Conservation (phyloP, 2,888 invertebrate genomes). For the Lochmaea crataegi region DNA sequence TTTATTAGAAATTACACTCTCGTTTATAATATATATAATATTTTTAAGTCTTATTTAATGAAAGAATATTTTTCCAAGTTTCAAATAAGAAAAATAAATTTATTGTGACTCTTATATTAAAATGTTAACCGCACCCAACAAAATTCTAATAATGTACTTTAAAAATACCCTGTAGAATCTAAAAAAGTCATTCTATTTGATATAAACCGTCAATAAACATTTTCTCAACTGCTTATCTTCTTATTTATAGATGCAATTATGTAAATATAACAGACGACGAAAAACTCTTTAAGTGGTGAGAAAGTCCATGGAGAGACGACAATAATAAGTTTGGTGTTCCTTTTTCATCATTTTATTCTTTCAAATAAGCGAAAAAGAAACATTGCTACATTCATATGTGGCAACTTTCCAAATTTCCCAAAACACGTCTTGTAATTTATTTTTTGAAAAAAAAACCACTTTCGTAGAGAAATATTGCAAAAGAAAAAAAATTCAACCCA, state of each 20-base stretch:
- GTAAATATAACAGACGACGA: constrained; percentile 34
- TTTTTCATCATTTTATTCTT: constrained; percentile 37
- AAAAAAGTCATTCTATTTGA: constrained; percentile 6
- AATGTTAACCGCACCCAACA: no score
- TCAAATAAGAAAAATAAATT: no score
- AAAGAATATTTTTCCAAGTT: no score
- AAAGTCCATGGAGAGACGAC: constrained; percentile 42
- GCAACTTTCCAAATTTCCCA: constrained; percentile 54
- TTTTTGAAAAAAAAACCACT: constrained; percentile 8
- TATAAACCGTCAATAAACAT: constrained; percentile 17
- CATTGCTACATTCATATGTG: constrained; percentile 51
- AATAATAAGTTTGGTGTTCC: constrained; percentile 37
- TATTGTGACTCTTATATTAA: no score
- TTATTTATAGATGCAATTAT: constrained; percentile 41
- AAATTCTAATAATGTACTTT: no score
- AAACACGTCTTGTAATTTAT: constrained; percentile 43
- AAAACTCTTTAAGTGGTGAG: constrained; percentile 36
- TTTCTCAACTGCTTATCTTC: constrained; percentile 21
- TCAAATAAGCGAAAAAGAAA: constrained; percentile 43
- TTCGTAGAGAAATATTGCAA: no score
- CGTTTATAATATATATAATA: no score
- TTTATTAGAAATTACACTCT: background rate
- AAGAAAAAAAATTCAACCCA: no score
- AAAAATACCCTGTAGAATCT: background rate
- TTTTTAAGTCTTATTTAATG: no score